Evolutionary conservation across 2,113 vertebrate genomes (phyloP).

Genomic region (Mesocricetus auratus): DNA sequence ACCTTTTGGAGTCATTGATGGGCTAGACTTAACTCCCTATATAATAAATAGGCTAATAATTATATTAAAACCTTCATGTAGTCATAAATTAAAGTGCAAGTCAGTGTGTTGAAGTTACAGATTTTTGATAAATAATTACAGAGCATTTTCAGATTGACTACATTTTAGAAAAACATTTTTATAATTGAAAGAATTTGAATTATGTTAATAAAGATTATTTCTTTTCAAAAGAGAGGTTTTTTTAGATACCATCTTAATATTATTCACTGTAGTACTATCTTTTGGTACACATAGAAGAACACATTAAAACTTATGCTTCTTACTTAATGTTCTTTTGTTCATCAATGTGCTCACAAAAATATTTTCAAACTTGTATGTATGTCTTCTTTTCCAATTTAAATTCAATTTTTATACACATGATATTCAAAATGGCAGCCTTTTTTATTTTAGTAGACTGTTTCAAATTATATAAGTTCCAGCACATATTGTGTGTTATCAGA

Average conservation of each 20-base stretch:
- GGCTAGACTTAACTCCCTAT: not conserved
- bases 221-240: not conserved
- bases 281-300: not conserved
- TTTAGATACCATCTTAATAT: not conserved
- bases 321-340: not conserved
- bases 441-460: not conserved
- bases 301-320: not conserved
- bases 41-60: not conserved
- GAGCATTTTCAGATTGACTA: not conserved
- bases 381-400: not conserved
- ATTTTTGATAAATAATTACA: not conserved
- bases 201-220: slow-evolving; percentile 5
- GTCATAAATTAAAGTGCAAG: not conserved
- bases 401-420: not conserved
- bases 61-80: not conserved
- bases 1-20: not conserved
- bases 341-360: not conserved
- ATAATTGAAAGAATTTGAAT: not conserved
- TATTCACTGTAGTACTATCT: not conserved
- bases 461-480: not conserved
- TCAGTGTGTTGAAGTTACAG: not conserved
- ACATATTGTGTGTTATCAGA: not conserved
- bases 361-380: not conserved
- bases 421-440: not conserved
- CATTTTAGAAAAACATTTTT: not conserved